Evolutionary conservation across 2,797 vertebrate species (phyloP).

Genomic region (Echiichthys vipera): DNA sequence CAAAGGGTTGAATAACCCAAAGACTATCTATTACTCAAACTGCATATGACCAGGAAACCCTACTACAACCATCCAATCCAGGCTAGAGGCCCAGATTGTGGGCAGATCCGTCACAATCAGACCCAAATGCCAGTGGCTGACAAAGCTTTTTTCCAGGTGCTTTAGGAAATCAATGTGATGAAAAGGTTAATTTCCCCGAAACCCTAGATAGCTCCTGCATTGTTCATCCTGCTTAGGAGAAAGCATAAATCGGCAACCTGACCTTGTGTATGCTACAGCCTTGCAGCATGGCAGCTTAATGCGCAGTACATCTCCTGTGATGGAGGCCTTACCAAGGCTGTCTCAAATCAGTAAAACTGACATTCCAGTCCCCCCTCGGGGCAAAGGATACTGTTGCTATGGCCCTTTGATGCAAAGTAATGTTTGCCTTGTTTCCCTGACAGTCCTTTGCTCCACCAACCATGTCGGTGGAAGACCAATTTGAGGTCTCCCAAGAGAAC

Average conservation of each 20-base stretch:
- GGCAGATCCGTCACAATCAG: slow-evolving; percentile 85
- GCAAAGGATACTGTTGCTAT: slow-evolving; percentile 48
- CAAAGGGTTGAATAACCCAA: slow-evolving; percentile 78
- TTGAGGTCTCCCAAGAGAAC: slow-evolving; percentile 13
- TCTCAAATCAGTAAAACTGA: slow-evolving; percentile 78
- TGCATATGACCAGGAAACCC: slow-evolving; percentile 56
- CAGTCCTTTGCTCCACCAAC: slow-evolving; percentile 46
- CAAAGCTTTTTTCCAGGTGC: slow-evolving; percentile 85
- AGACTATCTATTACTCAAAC: slow-evolving; percentile 79
- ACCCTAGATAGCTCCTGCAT: slow-evolving; percentile 72
- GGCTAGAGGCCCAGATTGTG: slow-evolving; percentile 69
- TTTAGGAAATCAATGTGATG: slow-evolving; percentile 87
- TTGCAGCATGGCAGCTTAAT: slow-evolving; percentile 73
- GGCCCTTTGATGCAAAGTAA: slow-evolving; percentile 62
- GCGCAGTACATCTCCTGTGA: slow-evolving; percentile 70
- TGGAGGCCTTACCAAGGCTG: slow-evolving; percentile 79
- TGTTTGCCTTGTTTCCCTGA: slow-evolving; percentile 58
- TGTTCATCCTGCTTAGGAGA: slow-evolving; percentile 79
- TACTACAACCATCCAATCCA: slow-evolving; percentile 63
- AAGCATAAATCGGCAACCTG: slow-evolving; percentile 81
- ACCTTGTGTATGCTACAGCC: slow-evolving; percentile 80
- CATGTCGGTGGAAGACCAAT: slow-evolving; percentile 43
- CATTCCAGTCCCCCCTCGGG: slow-evolving; percentile 59
- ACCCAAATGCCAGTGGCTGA: slow-evolving; percentile 82
- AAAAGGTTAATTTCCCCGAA: slow-evolving; percentile 85